phyloP scores from a whole-genome alignment of 2,797 vertebrate species.

The Tragelaphus oryx region DNA sequence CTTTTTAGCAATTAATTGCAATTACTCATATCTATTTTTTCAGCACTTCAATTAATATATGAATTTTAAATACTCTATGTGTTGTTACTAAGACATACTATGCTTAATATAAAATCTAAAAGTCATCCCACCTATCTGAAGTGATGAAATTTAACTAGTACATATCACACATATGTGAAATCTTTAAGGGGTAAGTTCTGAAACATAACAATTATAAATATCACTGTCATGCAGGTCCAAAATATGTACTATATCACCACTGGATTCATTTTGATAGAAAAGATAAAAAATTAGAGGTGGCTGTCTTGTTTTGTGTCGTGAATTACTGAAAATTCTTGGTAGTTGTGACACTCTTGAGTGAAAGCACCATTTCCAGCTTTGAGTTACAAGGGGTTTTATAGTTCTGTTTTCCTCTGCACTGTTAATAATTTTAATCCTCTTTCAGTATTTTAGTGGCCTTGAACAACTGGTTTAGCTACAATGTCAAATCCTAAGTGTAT shows the following conservation, averaged over 20 bases:
- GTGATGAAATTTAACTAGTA: not conserved
- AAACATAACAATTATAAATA: not conserved
- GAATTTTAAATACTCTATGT: not conserved
- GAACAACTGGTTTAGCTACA: slow-evolving; percentile 69
- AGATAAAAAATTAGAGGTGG: not conserved
- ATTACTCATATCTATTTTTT: not conserved
- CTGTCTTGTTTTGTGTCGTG: slow-evolving; percentile 51
- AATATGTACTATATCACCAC: not conserved
- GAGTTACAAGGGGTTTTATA: slow-evolving; percentile 30
- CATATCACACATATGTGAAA: not conserved
- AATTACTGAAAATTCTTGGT: slow-evolving; percentile 39
- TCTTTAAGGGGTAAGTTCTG: slow-evolving; percentile 1
- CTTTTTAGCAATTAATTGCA: not conserved
- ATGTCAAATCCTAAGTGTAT: slow-evolving; percentile 60
- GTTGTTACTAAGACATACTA: not conserved
- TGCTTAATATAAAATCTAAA: slow-evolving; percentile 15
- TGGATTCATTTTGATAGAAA: slow-evolving; percentile 10
- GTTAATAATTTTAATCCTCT: slow-evolving; percentile 53
- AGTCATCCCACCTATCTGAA: not conserved
- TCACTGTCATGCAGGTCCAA: not conserved
- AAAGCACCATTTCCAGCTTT: slow-evolving; percentile 25
- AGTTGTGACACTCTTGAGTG: not conserved
- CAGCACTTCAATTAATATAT: not conserved
- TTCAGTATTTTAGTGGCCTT: slow-evolving; percentile 76
- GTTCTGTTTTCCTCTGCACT: slow-evolving; percentile 45